Conservation (phyloP, 2,888 invertebrate species). For the Chloroclysta siterata region DNA sequence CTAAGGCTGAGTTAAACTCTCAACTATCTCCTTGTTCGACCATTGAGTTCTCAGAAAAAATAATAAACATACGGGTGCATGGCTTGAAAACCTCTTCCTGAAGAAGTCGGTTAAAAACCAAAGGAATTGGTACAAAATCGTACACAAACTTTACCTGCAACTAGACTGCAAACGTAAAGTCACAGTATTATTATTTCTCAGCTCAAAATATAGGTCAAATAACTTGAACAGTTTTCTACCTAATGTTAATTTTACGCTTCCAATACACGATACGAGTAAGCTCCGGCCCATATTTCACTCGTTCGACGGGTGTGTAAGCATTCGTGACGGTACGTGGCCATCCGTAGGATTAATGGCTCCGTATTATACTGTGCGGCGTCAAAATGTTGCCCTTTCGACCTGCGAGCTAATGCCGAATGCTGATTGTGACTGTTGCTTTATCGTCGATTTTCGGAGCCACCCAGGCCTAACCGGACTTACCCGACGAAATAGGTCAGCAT, state of each 20-base stretch:
- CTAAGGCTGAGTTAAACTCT: no score
- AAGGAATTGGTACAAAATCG: no score
- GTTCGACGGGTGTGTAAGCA: constrained; percentile 71
- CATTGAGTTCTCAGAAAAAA: no score
- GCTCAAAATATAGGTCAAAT: constrained; percentile 5
- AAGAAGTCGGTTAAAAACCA: no score
- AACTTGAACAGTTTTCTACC: constrained; percentile 20
- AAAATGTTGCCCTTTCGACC: constrained; percentile 57
- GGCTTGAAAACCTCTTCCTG: no score
- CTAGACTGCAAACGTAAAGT: neutral
- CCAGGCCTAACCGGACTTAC: constrained; percentile 5
- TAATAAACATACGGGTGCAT: no score
- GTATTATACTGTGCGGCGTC: constrained; percentile 68
- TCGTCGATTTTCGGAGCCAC: constrained; percentile 23
- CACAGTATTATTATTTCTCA: neutral
- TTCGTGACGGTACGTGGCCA: constrained; percentile 67
- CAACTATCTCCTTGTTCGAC: no score
- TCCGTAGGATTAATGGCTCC: constrained; percentile 66
- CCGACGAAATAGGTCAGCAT: constrained; percentile 25
- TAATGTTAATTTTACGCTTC: constrained; percentile 42
- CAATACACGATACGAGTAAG: constrained; percentile 42
- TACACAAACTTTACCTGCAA: neutral
- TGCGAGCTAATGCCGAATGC: constrained; percentile 35
- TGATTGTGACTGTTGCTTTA: constrained; percentile 44
- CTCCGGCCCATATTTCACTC: constrained; percentile 60